These are phyloP conservation scores for Drosophila formosana DNA, from an alignment of 2,888 invertebrate species.

Conservation along the genomic window DNA sequence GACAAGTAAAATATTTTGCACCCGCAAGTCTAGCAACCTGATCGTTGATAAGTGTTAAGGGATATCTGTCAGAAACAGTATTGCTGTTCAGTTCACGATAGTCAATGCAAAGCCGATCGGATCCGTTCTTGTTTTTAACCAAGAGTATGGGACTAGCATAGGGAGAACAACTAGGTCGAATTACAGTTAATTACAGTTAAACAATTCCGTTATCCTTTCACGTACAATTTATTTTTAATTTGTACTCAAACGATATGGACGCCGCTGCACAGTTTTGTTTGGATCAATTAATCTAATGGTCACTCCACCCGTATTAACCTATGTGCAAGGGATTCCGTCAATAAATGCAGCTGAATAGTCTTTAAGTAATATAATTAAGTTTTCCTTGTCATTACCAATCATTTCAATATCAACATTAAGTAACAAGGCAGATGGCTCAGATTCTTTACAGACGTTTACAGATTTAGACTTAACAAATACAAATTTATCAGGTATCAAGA, in stretches of 20 bases:
- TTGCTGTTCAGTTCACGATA: conserved; percentile 23
- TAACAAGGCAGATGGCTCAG: conserved; percentile 21
- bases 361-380: no score
- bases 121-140: conserved; percentile 23
- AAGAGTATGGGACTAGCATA: conserved; percentile 18
- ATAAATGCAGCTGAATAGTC: no score
- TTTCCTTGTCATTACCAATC: conserved; percentile 21
- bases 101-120: conserved; percentile 21
- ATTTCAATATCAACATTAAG: conserved; percentile 26
- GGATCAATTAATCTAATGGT: not conserved
- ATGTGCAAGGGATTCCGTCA: no score
- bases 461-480: conserved; percentile 24
- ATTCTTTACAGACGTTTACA: conserved; percentile 17
- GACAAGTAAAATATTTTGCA: conserved; percentile 24
- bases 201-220: conserved; percentile 27
- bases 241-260: conserved; percentile 15
- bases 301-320: no score
- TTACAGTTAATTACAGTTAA: no score
- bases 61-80: conserved; percentile 20
- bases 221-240: conserved; percentile 26
- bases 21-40: conserved; percentile 26
- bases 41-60: conserved; percentile 19
- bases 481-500: conserved; percentile 26
- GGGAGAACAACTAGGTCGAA: conserved; percentile 19
- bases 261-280: conserved; percentile 20